phyloP scores from a whole-genome alignment of 2,797 vertebrate genomes.

The Todus mexicanus region DNA sequence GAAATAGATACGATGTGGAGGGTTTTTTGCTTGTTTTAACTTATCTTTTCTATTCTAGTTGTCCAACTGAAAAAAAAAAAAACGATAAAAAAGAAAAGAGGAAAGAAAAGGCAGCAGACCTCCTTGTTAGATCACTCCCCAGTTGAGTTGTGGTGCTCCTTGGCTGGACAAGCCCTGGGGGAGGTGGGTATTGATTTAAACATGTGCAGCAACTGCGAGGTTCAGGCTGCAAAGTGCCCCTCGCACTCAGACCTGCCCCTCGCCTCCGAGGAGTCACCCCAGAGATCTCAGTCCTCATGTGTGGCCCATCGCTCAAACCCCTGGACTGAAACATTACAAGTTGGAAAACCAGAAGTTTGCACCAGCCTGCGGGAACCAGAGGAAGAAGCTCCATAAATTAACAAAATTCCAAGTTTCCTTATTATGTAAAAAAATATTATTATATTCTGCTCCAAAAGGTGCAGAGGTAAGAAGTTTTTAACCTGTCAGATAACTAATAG shows the following conservation, averaged over 20 bases:
- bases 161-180: neutral
- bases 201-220: neutral
- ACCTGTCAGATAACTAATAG: neutral
- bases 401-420: neutral
- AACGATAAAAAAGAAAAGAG: neutral
- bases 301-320: neutral
- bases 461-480: neutral
- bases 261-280: neutral
- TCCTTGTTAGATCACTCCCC: neutral
- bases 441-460: neutral
- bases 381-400: neutral
- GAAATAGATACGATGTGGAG: neutral
- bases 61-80: neutral
- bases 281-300: neutral
- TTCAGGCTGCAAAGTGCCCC: neutral
- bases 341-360: neutral
- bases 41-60: neutral
- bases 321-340: neutral
- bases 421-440: neutral
- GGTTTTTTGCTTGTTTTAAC: neutral
- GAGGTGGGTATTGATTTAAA: neutral
- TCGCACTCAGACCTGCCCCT: neutral
- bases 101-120: neutral
- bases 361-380: neutral
- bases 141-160: fast-evolving